phyloP scores from a whole-genome alignment of 2,113 vertebrate species.

The Mastomys coucha region DNA sequence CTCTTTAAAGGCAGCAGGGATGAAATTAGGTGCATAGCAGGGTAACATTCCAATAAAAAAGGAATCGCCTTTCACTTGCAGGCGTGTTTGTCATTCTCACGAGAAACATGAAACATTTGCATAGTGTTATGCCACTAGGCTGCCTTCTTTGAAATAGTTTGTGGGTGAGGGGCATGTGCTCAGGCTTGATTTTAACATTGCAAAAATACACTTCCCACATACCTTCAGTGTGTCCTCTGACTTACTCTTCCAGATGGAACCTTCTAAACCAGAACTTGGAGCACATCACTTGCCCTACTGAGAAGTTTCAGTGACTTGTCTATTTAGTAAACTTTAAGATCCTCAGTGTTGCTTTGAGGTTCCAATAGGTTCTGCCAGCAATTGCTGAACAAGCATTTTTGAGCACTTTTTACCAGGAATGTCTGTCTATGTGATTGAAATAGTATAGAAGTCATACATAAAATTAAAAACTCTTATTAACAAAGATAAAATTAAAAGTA shows the following conservation, averaged over 20 bases:
- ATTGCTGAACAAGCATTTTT: constrained; percentile 47
- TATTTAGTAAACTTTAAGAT: constrained; percentile 40
- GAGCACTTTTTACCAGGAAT: not conserved
- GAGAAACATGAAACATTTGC: constrained; percentile 8
- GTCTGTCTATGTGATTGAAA: not conserved
- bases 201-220: not conserved
- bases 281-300: constrained; percentile 21
- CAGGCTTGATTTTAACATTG: constrained; percentile 29
- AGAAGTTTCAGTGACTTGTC: not conserved
- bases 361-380: not conserved
- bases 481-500: constrained; percentile 26
- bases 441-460: not conserved
- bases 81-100: constrained; percentile 4
- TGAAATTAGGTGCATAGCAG: not conserved
- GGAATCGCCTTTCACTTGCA: constrained; percentile 28
- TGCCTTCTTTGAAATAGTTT: constrained; percentile 42
- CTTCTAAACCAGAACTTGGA: constrained; percentile 35
- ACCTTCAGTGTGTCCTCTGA: constrained; percentile 50
- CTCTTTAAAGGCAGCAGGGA: constrained; percentile 35
- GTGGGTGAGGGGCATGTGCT: not conserved
- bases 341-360: not conserved
- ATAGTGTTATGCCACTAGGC: not conserved
- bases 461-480: constrained; percentile 26
- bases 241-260: constrained; percentile 22
- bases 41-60: not conserved